phyloP scores from a whole-genome alignment of 2,797 vertebrate species.

The Benthosema pterotum region DNA sequence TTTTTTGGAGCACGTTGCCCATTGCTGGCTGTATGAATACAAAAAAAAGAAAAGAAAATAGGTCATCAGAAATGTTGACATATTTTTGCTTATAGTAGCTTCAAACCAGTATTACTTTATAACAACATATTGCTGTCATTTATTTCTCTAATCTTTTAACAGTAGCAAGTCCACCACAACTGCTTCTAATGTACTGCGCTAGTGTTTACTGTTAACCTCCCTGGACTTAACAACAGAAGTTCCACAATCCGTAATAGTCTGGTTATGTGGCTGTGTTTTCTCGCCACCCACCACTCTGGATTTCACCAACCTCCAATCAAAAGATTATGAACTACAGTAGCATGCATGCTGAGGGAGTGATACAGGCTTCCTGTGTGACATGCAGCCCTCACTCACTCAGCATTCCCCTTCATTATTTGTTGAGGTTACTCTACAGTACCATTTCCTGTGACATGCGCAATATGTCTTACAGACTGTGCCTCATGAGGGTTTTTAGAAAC shows the following conservation, averaged over 20 bases:
- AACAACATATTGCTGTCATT: too few relatives aligned
- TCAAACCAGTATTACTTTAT: too few relatives aligned
- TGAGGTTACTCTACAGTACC: neutral
- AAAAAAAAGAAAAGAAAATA: too few relatives aligned
- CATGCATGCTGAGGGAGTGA: neutral
- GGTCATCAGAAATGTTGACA: too few relatives aligned
- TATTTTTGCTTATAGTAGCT: too few relatives aligned
- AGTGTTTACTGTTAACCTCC: neutral
- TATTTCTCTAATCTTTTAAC: too few relatives aligned
- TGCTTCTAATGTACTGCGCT: too few relatives aligned
- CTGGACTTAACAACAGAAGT: neutral
- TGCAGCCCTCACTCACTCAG: neutral
- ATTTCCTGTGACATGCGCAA: slow-evolving; percentile 19
- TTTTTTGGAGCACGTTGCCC: too few relatives aligned
- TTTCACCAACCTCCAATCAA: neutral
- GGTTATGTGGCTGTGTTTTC: neutral
- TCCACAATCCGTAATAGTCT: too few relatives aligned
- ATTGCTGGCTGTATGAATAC: too few relatives aligned
- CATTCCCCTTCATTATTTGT: neutral
- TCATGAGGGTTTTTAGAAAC: slow-evolving; percentile 49
- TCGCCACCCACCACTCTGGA: neutral
- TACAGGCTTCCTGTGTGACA: neutral
- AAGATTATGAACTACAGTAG: neutral
- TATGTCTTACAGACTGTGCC: slow-evolving; percentile 52
- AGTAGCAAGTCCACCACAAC: too few relatives aligned